phyloP scores from a whole-genome alignment of 2,888 invertebrate species.

The Cephus rjabovi region DNA sequence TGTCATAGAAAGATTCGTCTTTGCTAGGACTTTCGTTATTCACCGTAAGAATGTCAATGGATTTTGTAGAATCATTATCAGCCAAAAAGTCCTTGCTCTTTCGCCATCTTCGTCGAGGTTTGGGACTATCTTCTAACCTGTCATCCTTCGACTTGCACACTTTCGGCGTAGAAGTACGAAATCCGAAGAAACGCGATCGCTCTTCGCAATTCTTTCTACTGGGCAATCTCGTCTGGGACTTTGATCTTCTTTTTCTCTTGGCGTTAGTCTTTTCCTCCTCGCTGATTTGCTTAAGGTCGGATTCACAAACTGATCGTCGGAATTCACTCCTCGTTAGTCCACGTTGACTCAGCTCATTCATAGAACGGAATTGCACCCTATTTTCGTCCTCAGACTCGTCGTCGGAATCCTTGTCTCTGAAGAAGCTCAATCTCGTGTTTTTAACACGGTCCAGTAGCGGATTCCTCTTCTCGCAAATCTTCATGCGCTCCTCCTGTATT shows the following conservation, averaged over 20 bases:
- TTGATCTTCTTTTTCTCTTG: constrained; percentile 56
- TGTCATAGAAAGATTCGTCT: constrained; percentile 47
- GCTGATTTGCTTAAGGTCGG: constrained; percentile 50
- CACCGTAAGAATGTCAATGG: neutral
- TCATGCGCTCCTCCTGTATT: constrained; percentile 65
- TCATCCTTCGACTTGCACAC: constrained; percentile 34
- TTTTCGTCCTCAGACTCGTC: constrained; percentile 38
- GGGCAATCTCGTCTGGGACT: constrained; percentile 56
- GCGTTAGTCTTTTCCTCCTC: constrained; percentile 49
- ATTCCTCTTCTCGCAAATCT: constrained; percentile 74
- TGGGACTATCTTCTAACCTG: constrained; percentile 31
- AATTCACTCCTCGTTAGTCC: constrained; percentile 48
- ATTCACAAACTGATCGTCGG: constrained; percentile 55
- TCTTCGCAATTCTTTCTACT: constrained; percentile 34
- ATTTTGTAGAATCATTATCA: neutral
- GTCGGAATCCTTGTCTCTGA: constrained; percentile 57
- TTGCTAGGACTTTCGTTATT: neutral
- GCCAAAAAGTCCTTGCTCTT: constrained; percentile 33
- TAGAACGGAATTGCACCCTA: constrained; percentile 47
- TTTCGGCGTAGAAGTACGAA: constrained; percentile 38
- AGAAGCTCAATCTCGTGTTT: constrained; percentile 78
- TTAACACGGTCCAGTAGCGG: constrained; percentile 79
- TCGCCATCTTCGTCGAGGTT: constrained; percentile 39
- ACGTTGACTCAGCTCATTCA: constrained; percentile 47
- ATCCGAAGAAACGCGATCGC: constrained; percentile 49